These are phyloP conservation scores for Lepidocyrtoides sp. DNA, from an alignment of 2,888 invertebrate genomes.

Conservation along the genomic window DNA sequence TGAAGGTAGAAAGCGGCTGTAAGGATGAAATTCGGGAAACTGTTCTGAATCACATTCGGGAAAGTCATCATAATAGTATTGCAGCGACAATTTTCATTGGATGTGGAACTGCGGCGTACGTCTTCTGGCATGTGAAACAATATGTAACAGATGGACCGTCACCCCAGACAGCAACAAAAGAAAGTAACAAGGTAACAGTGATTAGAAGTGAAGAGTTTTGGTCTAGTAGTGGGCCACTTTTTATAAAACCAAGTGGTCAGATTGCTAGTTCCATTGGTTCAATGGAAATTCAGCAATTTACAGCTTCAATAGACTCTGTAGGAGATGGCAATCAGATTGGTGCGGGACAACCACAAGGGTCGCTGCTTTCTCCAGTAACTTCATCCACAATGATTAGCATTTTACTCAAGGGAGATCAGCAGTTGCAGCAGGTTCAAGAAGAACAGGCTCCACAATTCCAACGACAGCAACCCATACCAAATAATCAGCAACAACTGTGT, in stretches of 20 bases:
- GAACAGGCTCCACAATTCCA: conserved; percentile 8
- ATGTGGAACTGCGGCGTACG: conserved; percentile 10
- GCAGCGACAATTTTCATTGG: conserved; percentile 48
- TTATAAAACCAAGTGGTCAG: conserved; percentile 46
- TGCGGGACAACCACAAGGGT: background rate
- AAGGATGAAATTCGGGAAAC: conserved; percentile 74
- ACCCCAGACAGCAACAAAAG: background rate
- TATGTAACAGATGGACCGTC: background rate
- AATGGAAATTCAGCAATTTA: background rate
- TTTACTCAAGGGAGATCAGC: background rate
- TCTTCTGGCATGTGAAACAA: conserved; percentile 13
- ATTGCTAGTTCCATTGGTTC: conserved; percentile 44
- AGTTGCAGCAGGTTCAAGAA: background rate
- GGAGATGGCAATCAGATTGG: background rate
- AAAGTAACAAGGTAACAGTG: background rate
- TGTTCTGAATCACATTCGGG: conserved; percentile 43
- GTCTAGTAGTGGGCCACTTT: background rate
- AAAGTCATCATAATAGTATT: conserved; percentile 55
- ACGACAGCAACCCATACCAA: background rate
- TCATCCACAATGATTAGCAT: background rate
- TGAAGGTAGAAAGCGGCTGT: conserved; percentile 78
- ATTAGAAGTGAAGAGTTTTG: background rate
- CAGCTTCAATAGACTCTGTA: background rate
- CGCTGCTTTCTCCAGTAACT: background rate
- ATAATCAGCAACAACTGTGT: background rate